These are phyloP conservation scores for Sterrhoptilus dennistouni DNA, from an alignment of 2,113 vertebrate species.

Conservation along the genomic window DNA sequence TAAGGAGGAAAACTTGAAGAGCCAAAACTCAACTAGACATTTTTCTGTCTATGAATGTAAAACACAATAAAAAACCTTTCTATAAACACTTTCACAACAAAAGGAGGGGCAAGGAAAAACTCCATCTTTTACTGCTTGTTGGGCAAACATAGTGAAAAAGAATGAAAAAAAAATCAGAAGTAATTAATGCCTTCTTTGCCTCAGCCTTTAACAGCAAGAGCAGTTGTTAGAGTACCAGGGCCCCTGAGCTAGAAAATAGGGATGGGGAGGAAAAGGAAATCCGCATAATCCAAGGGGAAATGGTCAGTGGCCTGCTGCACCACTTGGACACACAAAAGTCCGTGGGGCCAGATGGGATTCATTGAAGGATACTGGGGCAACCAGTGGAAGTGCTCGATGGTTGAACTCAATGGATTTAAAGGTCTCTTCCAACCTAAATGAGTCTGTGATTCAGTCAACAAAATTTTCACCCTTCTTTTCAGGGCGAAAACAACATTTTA, in stretches of 20 bases:
- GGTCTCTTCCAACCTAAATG: neutral
- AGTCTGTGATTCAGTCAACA: neutral
- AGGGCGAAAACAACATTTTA: neutral
- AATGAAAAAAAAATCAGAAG: neutral
- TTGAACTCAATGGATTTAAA: accelerated
- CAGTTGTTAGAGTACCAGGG: neutral
- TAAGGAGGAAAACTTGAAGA: neutral
- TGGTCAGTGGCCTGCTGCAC: neutral
- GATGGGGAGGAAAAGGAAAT: neutral
- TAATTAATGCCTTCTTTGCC: neutral
- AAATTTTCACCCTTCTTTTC: neutral
- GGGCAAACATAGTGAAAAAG: neutral
- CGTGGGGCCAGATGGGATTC: too few species aligned
- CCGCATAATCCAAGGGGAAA: neutral
- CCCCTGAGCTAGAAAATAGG: neutral
- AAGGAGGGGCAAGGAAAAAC: neutral
- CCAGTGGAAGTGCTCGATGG: neutral
- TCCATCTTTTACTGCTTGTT: neutral
- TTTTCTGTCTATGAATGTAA: neutral
- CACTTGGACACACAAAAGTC: neutral
- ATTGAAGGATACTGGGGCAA: neutral
- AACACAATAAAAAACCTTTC: neutral
- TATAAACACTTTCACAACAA: neutral
- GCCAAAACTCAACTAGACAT: neutral
- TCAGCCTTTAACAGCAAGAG: neutral